Conservation (phyloP, 1,140 invertebrate species). For the Yoshiicerus persimilis region DNA sequence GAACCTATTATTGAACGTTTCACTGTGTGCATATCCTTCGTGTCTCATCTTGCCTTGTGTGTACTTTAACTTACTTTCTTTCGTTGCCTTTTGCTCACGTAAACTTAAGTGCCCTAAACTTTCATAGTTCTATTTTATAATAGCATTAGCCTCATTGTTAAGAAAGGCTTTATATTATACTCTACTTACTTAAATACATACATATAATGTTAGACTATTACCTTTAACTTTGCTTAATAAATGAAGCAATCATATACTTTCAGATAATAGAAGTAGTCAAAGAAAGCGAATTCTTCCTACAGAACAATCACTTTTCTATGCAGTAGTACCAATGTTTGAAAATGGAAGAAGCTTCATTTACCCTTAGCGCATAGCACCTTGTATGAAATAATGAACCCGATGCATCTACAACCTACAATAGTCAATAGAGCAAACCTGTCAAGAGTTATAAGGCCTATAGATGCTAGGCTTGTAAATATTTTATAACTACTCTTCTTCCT, state of each 20-base stretch:
- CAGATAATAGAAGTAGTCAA: not conserved
- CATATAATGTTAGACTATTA: not conserved
- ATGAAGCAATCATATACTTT: not conserved
- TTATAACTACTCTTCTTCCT: not conserved
- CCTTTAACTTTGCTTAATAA: not conserved
- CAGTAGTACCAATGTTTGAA: not conserved
- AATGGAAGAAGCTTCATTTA: not conserved
- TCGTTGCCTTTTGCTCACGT: not conserved
- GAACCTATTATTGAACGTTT: not conserved
- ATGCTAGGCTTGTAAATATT: not conserved
- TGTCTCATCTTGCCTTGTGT: not conserved
- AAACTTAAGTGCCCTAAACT: conserved; percentile 21
- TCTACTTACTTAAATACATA: not conserved
- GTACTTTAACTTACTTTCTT: conserved; percentile 1
- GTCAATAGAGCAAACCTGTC: not conserved
- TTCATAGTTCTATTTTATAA: not conserved
- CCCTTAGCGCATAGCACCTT: too few relatives aligned
- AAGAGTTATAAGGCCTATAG: not conserved
- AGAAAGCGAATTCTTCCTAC: not conserved
- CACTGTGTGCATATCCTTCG: not conserved
- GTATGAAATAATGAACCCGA: too few relatives aligned
- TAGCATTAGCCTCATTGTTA: conserved; percentile 4
- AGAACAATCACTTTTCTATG: not conserved
- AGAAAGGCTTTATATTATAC: not conserved
- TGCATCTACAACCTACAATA: too few relatives aligned